Evolutionary conservation across 2,113 vertebrate genomes (phyloP), one percentile per base, ranked within the genome.

Genomic region (Anguilla rostrata): DNA sequence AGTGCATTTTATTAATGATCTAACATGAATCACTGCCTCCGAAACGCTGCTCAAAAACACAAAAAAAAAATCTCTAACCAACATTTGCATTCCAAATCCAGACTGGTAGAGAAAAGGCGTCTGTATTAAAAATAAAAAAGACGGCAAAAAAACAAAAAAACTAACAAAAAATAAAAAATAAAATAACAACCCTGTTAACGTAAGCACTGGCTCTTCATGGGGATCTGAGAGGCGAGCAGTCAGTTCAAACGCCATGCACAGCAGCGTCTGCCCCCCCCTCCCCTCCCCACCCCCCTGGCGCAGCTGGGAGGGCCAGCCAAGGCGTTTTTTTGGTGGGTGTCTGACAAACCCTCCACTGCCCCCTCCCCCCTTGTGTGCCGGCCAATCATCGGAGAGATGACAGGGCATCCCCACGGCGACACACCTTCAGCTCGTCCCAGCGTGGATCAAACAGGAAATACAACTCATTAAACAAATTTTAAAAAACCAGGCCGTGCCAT

Each of bases 401-500:
- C 34, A 34, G 34, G 34, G 34, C 34, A 34, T 34, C 43, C 43
- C 43, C 43, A n/a, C n/a, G 78, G 71, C 22, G 20, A 29, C 49
- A 29, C 39, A 2, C 20, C 49, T 29, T 34, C 53, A 39, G 34
- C 22, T 4, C 63, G 56, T 81, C 82, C 87, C 53, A 14, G 81
- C 41, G 78, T 22, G 41, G 56, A 82, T 63, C 34, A 22, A 26
- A 82, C 60, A 75, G 49, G 57, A 82, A 63, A 82, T 41, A 86
- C 40, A 83, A 79, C 43, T 14, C 43, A 29, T 84, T 16, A 87
- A 71, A 29, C 8, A 84, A 46, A 46, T 46, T 46, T 46, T 34
- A 34, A 34, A 78, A 78, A 81, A 79, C 18, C 71, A 46, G 34
- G 88, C 39, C 89, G 88, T 91, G 90, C 86, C 90, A 88, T 85